A percentile compares a stretch with the other conserved stretches of the same genome.
Conservation (phyloP, 2,888 invertebrate species). For the Drosophila robusta region DNA sequence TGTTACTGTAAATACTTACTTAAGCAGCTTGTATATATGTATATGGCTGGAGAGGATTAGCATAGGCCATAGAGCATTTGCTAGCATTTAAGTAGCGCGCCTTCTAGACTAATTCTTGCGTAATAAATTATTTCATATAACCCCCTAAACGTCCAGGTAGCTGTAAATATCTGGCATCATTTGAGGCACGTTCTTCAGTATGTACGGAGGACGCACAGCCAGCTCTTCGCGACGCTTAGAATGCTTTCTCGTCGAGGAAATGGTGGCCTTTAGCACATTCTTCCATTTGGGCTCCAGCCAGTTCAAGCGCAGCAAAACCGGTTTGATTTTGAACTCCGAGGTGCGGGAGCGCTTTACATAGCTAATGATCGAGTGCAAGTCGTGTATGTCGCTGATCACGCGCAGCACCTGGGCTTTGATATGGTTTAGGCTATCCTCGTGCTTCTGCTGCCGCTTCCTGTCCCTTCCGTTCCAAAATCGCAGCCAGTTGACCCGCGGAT, state of each 20-base stretch:
- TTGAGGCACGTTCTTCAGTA: conserved; percentile 21
- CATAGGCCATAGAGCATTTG: conserved; percentile 54
- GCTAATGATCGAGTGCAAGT: conserved; percentile 18
- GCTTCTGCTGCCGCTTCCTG: background rate
- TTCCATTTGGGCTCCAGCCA: conserved; percentile 11
- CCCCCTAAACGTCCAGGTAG: conserved; percentile 8
- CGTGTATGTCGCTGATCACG: conserved; percentile 41
- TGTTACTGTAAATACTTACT: conserved; percentile 60
- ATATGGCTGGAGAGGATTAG: conserved; percentile 42
- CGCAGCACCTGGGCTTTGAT: conserved; percentile 31
- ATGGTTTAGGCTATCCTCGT: background rate
- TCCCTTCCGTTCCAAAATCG: background rate
- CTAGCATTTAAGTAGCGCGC: conserved; percentile 62
- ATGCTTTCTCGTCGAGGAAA: conserved; percentile 9
- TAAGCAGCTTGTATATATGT: conserved; percentile 39
- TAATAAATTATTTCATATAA: conserved; percentile 72
- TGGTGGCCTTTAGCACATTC: conserved; percentile 7
- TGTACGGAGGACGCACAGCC: conserved; percentile 22
- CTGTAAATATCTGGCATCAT: conserved; percentile 27
- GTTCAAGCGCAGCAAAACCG: conserved; percentile 3
- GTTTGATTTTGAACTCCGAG: conserved; percentile 19
- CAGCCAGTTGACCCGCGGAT: background rate
- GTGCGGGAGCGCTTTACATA: background rate
- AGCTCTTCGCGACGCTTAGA: background rate
- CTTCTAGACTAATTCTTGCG: conserved; percentile 70